Conservation (phyloP, 2,888 invertebrate species). For the Trachelus troglodyta region DNA sequence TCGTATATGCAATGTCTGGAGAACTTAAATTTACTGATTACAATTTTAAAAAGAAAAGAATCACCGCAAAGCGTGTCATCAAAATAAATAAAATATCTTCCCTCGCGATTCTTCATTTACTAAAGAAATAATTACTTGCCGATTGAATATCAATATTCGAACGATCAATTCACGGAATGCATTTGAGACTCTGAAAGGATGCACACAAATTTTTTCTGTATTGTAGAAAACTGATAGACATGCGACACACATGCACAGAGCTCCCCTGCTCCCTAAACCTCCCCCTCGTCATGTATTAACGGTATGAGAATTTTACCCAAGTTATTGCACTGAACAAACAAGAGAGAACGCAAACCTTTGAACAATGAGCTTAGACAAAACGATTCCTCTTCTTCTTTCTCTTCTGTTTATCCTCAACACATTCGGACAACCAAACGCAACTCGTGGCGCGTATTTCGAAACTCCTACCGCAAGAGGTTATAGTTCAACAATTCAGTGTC, state of each 20-base stretch:
- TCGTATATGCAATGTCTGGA: not conserved
- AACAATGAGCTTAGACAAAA: not conserved
- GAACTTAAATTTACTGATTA: not conserved
- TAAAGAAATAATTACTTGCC: not conserved
- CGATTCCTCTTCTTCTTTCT: not conserved
- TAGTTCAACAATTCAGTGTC: not conserved
- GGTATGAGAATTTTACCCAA: not conserved
- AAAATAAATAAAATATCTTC: not conserved
- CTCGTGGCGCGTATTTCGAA: not conserved
- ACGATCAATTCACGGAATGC: not conserved
- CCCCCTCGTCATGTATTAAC: slow-evolving; percentile 1
- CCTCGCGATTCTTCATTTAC: not conserved
- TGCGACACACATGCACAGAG: slow-evolving; percentile 64
- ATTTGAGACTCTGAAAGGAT: not conserved
- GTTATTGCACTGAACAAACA: not conserved
- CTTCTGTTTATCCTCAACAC: not conserved
- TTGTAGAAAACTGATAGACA: slow-evolving; percentile 46
- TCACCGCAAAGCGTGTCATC: not conserved
- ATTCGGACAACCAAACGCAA: not conserved
- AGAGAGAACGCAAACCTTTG: not conserved
- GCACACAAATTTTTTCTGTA: not conserved
- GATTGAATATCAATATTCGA: not conserved
- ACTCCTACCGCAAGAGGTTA: not conserved
- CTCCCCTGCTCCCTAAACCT: slow-evolving; percentile 25
- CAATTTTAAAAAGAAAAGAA: not conserved